phyloP scores from a whole-genome alignment of 1,140 invertebrate species.

The Achatina immaculata region DNA sequence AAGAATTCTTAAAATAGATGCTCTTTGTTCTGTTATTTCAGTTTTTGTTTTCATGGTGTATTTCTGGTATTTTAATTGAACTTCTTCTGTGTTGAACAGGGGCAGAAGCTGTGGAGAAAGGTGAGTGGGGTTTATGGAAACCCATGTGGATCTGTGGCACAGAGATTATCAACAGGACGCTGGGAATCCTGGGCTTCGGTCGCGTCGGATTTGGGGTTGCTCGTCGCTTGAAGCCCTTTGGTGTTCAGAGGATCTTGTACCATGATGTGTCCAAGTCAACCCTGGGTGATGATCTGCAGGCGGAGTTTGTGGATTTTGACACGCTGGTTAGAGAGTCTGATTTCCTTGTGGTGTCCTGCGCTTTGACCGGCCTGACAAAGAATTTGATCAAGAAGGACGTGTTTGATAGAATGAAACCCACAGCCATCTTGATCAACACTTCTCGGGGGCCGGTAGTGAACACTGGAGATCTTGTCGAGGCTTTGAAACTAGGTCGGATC shows the following conservation, averaged over 20 bases:
- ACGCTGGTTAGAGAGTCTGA: constrained; percentile 58
- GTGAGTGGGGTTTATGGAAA: constrained; percentile 78
- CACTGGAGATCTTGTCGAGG: constrained; percentile 70
- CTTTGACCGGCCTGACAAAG: constrained; percentile 53
- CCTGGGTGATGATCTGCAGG: constrained; percentile 76
- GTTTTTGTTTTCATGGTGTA: too few species aligned
- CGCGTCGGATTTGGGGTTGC: constrained; percentile 79
- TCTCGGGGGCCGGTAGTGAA: constrained; percentile 66
- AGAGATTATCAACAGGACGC: constrained; percentile 81
- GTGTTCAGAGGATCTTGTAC: constrained; percentile 80
- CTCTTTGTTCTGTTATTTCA: too few species aligned
- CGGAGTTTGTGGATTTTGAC: constrained; percentile 76
- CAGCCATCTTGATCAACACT: constrained; percentile 72
- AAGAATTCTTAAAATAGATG: too few species aligned
- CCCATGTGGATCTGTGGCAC: constrained; percentile 91
- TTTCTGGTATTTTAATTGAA: too few species aligned
- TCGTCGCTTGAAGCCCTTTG: constrained; percentile 79
- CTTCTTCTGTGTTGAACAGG: constrained; percentile 45
- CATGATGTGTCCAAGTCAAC: constrained; percentile 76
- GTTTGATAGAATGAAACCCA: constrained; percentile 64
- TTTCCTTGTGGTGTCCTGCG: constrained; percentile 64
- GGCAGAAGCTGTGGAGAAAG: constrained; percentile 56
- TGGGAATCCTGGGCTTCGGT: constrained; percentile 89
- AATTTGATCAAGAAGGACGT: constrained; percentile 49
- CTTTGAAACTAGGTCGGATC: constrained; percentile 81